Base-by-base conservation (phyloP, 2,113 vertebrate genomes). In the Tursiops truncatus region DNA sequence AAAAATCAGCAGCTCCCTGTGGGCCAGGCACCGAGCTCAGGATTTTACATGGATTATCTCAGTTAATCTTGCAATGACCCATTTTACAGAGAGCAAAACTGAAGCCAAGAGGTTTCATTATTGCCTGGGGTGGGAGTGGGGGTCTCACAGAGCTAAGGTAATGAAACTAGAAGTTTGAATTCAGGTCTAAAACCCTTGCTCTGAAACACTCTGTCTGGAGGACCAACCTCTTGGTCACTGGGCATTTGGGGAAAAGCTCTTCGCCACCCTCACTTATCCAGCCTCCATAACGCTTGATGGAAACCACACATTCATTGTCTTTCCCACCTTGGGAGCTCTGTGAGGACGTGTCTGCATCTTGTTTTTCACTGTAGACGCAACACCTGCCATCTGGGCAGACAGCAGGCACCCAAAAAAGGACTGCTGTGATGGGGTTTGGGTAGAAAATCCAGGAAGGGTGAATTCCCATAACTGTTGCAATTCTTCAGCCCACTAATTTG, bases 51-150 rank as follows among this genome's bases (percentile, higher is more conserved):
- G 26, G 4, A 18, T 67, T 36, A 62, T 67, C 38, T 58, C 76
- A 68, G 85, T 79, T 85, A 86, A 67, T 36, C 74, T 82, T 7
- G 74, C 26, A 73, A n/a, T 0, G n/a, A 87, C 13, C 81, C 56
- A 87, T 79, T 95, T 91, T 79, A 62, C 7, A 91, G 56, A 88
- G 50, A 44, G 56, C 47, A 90, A 97, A 73, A 96, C 63, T 1
- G 21, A 96, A 74, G 67, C 44, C 14, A 18, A 89, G 53, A 86
- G 76, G 1, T 6, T 63, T 63, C 56, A 44, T 68, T 17, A 94
- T 60, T 82, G 77, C 38, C 38, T 77, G 47, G 23, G 36, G 0
- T 21, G 25, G 60, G 18, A 1, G 17, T 33, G 2, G 6, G 50
- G 4, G 36, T 25, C 79, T 63, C 47, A 68, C 38, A 33, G 0